Base-by-base conservation (phyloP, 1,140 invertebrate genomes). In the Magallana gigas region DNA sequence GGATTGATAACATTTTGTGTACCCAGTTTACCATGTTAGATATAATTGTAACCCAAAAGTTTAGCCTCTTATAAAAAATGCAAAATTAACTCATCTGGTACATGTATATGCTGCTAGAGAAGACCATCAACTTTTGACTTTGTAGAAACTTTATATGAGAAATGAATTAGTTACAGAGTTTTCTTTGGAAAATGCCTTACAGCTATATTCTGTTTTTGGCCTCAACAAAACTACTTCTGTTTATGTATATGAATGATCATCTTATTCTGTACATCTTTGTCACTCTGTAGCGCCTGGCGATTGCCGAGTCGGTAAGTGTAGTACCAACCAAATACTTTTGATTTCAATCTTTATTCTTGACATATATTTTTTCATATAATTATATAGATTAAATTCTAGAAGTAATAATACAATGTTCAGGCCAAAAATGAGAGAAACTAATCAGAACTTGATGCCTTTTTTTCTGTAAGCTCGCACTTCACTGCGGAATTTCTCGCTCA, bases 291-390 rank as follows among this genome's bases (percentile, higher is more conserved):
- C 8, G 68, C 68, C 12, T 76, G 68, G 68, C 68, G 68, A 76
- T 76, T 76, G 23, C 68, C 68, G 68, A 76, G 68, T 76, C 68
- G 68, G 68, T 76, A 76, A 76, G 68, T 76, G 23, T 29, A 29
- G 36, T 23, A 48, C 23, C 23, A 76, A 8, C 9, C 68, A 76
- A 12, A 36, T 76, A 9, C 23, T 76, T 76, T 48, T 48, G 2
- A 76, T 76, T 76, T 29, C 23, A 29, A 29, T 9, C 23, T 76
- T 29, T 76, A 76, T 18, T 48, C 36, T 5, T 48, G 36, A 23
- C 23, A 1, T 48, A 36, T 48, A 48, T 48, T 48, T 48, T 48
- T 4, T 48, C 36, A 48, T 48, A 48, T 48, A 48, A 48, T 23
- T 76, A 76, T 76, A 29, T 12, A 36, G 68, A 36, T 29, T 29